Base-by-base conservation (phyloP, 2,113 vertebrate genomes). In the Mastomys natalensis region DNA sequence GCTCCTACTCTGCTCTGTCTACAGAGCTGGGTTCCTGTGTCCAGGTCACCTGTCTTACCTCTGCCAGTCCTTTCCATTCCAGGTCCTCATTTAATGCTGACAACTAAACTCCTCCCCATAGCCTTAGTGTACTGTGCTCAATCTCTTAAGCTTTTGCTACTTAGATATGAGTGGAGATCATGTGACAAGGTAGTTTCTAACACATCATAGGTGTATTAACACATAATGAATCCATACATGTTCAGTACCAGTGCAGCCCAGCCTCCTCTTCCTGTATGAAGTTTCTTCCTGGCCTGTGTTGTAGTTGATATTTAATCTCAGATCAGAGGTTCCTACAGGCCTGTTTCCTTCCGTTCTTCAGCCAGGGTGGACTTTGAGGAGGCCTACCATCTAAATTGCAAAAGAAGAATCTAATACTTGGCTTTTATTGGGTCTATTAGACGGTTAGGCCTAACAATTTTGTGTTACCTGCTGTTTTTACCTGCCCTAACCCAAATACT, bases 241-340 rank as follows among this genome's bases (percentile, higher is more conserved):
- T 68, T 82, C 80, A 60, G n/a, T 84, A n/a, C 12, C 48, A 21
- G 43, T 37, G 34, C 2, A 10, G n/a, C n/a, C 22, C 7, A 29
- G 45, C 96, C 92, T 93, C 66, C 84, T 95, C 89, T 95, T 94
- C 89, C 64, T 91, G 11, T 74, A 7, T 84, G 53, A 16, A 86
- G 21, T 95, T 96, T 95, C 64, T 68, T 87, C 31, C 22, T 85
- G 66, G 13, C 53, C 43, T 66, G 29, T 66, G 64, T 66, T 68
- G 66, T 68, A 68, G 31, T 68, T 68, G 66, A 34, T 34, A 68
- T 34, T 68, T 68, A 34, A 68, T 68, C 66, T 68, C 66, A 68
- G 5, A 68, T 34, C 12, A 1, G 66, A 68, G 31, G 66, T 68
- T 16, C 31, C 31, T 68, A 16, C 2, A 16, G 72, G 13, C 55